Evolutionary conservation across 2,113 vertebrate species (phyloP), one percentile per base, ranked within the genome.

Genomic region (Hyla sarda): DNA sequence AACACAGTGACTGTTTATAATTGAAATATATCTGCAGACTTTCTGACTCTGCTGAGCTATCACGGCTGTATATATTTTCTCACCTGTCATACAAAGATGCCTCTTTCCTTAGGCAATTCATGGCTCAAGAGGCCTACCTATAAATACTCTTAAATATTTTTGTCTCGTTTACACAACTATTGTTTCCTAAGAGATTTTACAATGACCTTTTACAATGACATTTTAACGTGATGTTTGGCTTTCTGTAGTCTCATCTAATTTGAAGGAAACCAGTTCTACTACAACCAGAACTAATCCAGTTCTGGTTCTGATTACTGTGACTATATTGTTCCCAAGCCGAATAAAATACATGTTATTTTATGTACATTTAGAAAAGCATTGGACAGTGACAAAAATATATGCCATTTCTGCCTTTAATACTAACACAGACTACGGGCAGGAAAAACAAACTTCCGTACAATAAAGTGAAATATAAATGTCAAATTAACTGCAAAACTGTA

Each of bases 181-280:
- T 85, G 73, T 78, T 76, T 50, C 45, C 71, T 77, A 48, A 77
- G 54, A 84, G 17, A 77, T 84, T 30, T 32, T 73, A 16, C 77
- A n/a, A n/a, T n/a, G 45, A 84, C 83, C 72, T 75, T 84, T 84
- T 50, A 84, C 48, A 60, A 28, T 84, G 82, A 75, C 71, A 84
- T 84, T 62, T 84, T 58, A 62, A 71, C 72, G 65, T 71, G 54
- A 62, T 80, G 54, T 80, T 80, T 80, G 56, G 54, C 23, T 80
- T 56, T 41, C 32, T 16, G 13, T 80, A 80, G 62, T 60, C 77
- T 14, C 76, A 37, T n/a, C 2, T 58, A 60, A 62, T 80, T 80
- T 34, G 25, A 45, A 25, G 54, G 41, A 80, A 80, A 80, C 77
- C 77, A 25, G 56, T 80, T 80, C 23, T 60, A 80, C 77, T 25